Base-by-base conservation (phyloP, 2,888 invertebrate genomes). In the Standfussiana lucernea region DNA sequence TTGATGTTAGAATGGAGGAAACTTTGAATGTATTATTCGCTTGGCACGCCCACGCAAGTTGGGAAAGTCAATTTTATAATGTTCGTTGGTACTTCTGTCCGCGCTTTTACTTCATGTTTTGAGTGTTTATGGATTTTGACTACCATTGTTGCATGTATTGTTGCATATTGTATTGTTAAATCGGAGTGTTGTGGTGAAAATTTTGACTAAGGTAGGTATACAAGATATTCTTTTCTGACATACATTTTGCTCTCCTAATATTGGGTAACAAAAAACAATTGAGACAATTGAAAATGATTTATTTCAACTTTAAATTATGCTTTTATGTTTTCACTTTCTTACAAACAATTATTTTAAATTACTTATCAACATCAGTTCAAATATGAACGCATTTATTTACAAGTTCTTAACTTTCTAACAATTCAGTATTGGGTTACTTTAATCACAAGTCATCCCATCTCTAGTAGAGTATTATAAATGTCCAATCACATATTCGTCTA, bases 261-360 rank as follows among this genome's bases (percentile, higher is more conserved):
- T 21, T 35, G 24, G 35, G 13, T 18, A 74, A 88, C 15, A 67
- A 73, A 73, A 87, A 79, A 84, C 78, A 86, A 88, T 77, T 50
- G 69, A 80, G 86, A 80, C 85, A 89, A 88, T 92, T 90, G 90
- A 92, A 92, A 91, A 93, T 91, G 88, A 93, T 96, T 95, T 96
- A 96, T 95, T 96, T 94, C 93, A 95, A 95, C 95, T 93, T 95
- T 91, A 93, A 95, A 94, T 94, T 94, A 95, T 92, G 91, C 89
- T 90, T 92, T 91, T 90, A 94, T 93, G 93, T 93, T 91, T 92
- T 83, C 85, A 78, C 79, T 84, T 89, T 87, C 93, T 95, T 95
- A 94, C 89, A 94, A 95, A 95, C 93, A 93, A 94, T 92, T 91
- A 84, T 89, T 84, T 87, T 86, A 75, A 77, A 83, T 86, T 91